phyloP scores from a whole-genome alignment of 2,797 vertebrate species.

The Gobio occitaniae region DNA sequence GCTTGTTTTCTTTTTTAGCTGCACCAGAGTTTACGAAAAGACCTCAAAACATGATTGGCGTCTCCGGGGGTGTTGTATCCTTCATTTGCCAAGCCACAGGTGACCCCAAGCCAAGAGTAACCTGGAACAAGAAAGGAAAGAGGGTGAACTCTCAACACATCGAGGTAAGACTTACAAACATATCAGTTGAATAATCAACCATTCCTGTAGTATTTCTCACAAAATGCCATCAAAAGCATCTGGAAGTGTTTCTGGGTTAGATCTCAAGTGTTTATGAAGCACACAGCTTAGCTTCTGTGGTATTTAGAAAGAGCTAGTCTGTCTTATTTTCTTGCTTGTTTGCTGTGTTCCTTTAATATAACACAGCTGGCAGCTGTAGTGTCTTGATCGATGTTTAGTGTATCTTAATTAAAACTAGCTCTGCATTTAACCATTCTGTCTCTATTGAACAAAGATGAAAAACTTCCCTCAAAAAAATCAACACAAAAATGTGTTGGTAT shows the following conservation, averaged over 20 bases:
- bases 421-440: constrained; percentile 67
- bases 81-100: constrained; percentile 95
- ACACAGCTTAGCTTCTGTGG: constrained; percentile 17
- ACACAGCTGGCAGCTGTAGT: constrained; percentile 79
- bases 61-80: constrained; percentile 94
- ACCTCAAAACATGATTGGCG: constrained; percentile 93
- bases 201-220: not conserved
- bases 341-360: constrained; percentile 70
- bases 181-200: not conserved
- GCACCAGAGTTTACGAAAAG: constrained; percentile 86
- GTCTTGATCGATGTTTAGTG: constrained; percentile 80
- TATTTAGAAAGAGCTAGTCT: constrained; percentile 30
- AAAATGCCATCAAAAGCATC: not conserved
- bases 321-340: constrained; percentile 77
- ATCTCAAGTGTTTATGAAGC: constrained; percentile 19
- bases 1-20: constrained; percentile 62
- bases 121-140: constrained; percentile 98
- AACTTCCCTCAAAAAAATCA: constrained; percentile 31
- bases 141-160: constrained; percentile 97
- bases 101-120: constrained; percentile 92
- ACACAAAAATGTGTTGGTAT: constrained; percentile 10
- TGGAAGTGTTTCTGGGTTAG: not conserved
- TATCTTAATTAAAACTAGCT: constrained; percentile 82
- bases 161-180: constrained; percentile 82
- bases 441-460: constrained; percentile 46